Evolutionary conservation across 2,888 invertebrate species (phyloP), one percentile per base, ranked within the genome.

Genomic region (Lamellibrachia columna): DNA sequence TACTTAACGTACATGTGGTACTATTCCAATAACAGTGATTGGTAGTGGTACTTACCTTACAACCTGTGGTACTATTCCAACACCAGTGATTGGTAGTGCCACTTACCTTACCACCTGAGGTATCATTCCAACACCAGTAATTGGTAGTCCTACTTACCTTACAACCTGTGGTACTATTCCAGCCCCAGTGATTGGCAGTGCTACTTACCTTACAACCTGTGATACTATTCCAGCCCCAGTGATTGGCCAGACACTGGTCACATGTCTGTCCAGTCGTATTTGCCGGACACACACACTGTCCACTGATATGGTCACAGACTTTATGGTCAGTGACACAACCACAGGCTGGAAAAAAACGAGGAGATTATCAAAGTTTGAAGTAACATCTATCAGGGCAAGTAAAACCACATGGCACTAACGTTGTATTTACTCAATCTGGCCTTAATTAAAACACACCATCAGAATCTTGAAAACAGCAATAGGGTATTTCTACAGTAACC

Each of bases 191-290:
- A 75, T 15, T 15, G 75, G 75, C 2, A 75, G 75, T 75, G 2
- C 15, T 90, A 53, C 90, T 90, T 60, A 95, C 95, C 94, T 94
- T 92, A 93, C 95, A 95, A 28, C 95, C 95, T 58, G 52, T 75
- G 8, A 92, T 92, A 7, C 92, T 92, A 55, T 93, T 91, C 94
- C 94, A 95, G 92, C 94, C 94, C 94, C 95, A 97, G 94, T 94
- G 95, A 92, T 96, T 95, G 11, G 94, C 93, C 55, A 94, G 93
- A 94, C 96, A 96, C 55, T 92, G 97, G 97, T 97, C 97, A 95
- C 97, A 97, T 97, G 97, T 7, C 98, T 98, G 94, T 97, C 98
- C 98, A 95, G 97, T 1, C 97, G 97, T 93, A 97, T 98, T 97
- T 97, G 98, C 95, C 97, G 97, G 98, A 96, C 99, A 99, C 90